Evolutionary conservation across 2,888 invertebrate species (phyloP).

Genomic region (Heteromurus nitidus): DNA sequence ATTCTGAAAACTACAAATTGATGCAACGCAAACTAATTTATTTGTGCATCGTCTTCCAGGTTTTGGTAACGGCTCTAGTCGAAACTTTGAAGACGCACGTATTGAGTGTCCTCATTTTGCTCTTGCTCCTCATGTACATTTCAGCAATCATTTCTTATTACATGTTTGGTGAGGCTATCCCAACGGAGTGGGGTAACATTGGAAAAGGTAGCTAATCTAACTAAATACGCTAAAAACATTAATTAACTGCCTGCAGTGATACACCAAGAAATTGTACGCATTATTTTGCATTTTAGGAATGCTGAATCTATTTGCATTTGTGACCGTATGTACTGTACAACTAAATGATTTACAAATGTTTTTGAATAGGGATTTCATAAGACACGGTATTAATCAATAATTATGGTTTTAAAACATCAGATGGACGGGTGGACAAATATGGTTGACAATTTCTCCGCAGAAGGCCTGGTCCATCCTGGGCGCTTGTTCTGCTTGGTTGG

Average conservation of each 20-base stretch:
- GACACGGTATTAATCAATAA: background rate
- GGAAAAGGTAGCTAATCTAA: conserved; percentile 64
- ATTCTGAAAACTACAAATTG: no score
- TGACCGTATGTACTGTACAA: conserved; percentile 39
- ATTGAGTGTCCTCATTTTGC: conserved; percentile 68
- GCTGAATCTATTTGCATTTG: conserved; percentile 56
- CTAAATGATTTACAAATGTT: background rate
- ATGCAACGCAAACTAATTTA: no score
- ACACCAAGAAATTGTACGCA: background rate
- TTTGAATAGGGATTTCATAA: background rate
- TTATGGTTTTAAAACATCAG: conserved; percentile 9
- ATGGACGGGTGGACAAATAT: conserved; percentile 70
- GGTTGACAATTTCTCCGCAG: conserved; percentile 44
- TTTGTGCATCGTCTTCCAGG: conserved; percentile 9
- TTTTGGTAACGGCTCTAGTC: conserved; percentile 68
- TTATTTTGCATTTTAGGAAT: conserved; percentile 19
- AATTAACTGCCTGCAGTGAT: background rate
- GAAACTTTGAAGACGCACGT: conserved; percentile 71
- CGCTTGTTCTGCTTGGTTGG: conserved; percentile 67
- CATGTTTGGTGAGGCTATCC: conserved; percentile 55
- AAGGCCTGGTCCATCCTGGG: conserved; percentile 31
- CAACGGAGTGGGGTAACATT: conserved; percentile 56
- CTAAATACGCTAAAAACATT: background rate
- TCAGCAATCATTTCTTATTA: conserved; percentile 68
- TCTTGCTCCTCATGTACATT: conserved; percentile 70